Conservation (phyloP, 2,113 vertebrate genomes). For the Psilopsiagon aymara region DNA sequence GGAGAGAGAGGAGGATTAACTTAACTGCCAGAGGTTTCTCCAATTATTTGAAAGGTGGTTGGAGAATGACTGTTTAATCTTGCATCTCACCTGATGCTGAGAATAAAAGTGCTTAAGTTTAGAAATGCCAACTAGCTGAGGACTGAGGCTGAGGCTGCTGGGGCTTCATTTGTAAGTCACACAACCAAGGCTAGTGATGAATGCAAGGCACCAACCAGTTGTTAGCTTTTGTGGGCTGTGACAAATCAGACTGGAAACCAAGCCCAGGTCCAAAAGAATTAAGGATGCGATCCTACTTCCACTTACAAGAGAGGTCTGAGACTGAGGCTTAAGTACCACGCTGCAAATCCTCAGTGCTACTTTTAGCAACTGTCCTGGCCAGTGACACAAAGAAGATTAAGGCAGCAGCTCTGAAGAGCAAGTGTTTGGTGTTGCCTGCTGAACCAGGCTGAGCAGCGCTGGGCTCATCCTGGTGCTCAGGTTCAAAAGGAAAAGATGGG, state of each 20-base stretch:
- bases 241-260: neutral
- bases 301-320: neutral
- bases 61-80: constrained; percentile 21
- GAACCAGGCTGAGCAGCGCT: neutral
- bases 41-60: constrained; percentile 30
- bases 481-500: neutral
- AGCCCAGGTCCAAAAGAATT: neutral
- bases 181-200: neutral
- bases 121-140: neutral
- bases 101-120: neutral
- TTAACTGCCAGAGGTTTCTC: constrained; percentile 50
- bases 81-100: constrained; percentile 33
- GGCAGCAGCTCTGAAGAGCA: neutral
- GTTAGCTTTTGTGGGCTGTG: neutral
- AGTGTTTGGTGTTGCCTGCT: neutral
- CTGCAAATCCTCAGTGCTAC: neutral
- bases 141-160: neutral
- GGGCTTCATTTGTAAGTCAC: neutral
- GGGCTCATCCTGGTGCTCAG: neutral
- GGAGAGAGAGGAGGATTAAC: constrained; percentile 47
- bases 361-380: neutral
- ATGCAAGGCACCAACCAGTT: neutral
- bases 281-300: neutral
- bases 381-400: accelerated
- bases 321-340: neutral